Evolutionary conservation across 2,797 vertebrate species (phyloP), one percentile per base, ranked within the genome.

Genomic region (Myripristis jacobus): DNA sequence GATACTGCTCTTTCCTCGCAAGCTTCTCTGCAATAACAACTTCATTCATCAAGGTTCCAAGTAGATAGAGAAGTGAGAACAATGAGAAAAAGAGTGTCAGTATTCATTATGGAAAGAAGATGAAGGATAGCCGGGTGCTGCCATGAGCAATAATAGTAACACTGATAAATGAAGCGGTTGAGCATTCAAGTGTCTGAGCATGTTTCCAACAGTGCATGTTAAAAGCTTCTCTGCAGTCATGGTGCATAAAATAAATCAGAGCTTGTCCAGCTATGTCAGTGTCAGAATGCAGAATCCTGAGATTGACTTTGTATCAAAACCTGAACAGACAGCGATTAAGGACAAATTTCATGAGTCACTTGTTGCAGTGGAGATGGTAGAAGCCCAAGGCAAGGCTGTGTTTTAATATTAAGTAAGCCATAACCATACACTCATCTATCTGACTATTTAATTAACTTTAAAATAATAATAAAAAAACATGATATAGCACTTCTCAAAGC

Each of bases 131-230:
- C 82, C n/a, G 87, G 79, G 74, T 81, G 83, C 79, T 88, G 83
- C 88, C 89, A 78, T 5, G 58, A 89, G 82, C 83, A 84, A 88
- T 91, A 84, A 88, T 85, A 75, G 78, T 75, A 83, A 86, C 80
- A 34, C 52, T 84, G 85, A 91, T 80, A 89, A 90, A 90, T 91
- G 81, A 89, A 86, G 85, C 80, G 77, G 84, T 85, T 80, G 85
- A 86, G 87, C 80, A 80, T 87, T 84, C 74, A 79, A 88, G 87
- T 88, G 85, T 87, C 73, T 81, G 72, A 88, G 83, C 80, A 80
- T 66, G 76, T 87, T 91, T 86, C 75, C 62, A 71, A 57, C 75
- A 73, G 81, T 66, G 77, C 77, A 79, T 84, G 89, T 87, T 85
- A 83, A 82, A 66, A 63, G 80, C 6, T 58, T 82, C 80, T 82